Base-by-base conservation (phyloP, 2,113 vertebrate species). In the Rhea americana region DNA sequence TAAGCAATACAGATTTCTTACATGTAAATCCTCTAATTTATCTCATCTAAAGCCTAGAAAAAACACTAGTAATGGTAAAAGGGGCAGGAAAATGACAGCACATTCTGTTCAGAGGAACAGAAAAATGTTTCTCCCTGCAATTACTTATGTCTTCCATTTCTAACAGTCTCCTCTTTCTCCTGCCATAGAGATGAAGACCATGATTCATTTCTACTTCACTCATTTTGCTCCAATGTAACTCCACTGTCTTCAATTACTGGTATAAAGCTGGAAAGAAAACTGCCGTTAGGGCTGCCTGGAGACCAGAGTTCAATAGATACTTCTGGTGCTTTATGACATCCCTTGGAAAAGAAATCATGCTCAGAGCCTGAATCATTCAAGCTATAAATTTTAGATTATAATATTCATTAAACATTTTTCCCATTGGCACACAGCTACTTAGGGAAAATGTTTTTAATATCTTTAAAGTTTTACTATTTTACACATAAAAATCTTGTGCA, bases 401-500 rank as follows among this genome's bases (percentile, higher is more conserved):
- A 93, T 91, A 93, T 93, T 93, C 80, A 93, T 84, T 91, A 91
- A 93, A 82, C 62, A 55, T 82, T 94, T 86, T 50, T 61, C 71
- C 91, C 73, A 79, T 4, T 90, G 85, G 93, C 88, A 86, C 35
- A 79, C 1, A 66, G 88, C n/a, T 80, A 88, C 67, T 79, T 79
- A 70, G 81, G 83, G 62, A 93, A 95, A 78, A 70, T 43, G 30
- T 53, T 91, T 94, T 86, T 78, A 93, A 79, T 91, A 91, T 94
- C 81, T 86, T 91, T 68, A 90, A 91, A 78, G 62, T 83, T 96
- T 93, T 93, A 78, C 73, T 88, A 93, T 82, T 91, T 93, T 88
- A 94, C 83, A 90, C 37, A 82, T 86, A 90, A 96, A 88, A 94
- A 81, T 91, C 41, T 59, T 77, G 72, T 75, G 48, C 66, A 70